These are phyloP conservation scores for Lampropteryx suffumata DNA, from an alignment of 2,888 invertebrate species.

Conservation along the genomic window DNA sequence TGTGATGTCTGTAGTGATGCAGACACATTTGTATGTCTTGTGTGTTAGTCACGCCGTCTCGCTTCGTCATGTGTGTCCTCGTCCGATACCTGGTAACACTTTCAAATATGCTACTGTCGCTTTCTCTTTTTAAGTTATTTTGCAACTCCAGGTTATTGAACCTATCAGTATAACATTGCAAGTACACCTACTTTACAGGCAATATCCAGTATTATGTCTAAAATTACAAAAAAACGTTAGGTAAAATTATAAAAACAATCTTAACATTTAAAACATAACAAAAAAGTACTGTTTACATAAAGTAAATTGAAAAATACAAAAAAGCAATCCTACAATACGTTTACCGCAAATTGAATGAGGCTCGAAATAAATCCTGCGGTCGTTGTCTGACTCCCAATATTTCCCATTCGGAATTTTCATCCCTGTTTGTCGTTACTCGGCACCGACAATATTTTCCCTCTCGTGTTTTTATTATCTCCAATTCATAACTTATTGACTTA, in stretches of 20 bases:
- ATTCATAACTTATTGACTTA: slow-evolving; percentile 36
- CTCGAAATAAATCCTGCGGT: slow-evolving; percentile 77
- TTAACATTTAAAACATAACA: not conserved
- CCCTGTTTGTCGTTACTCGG: slow-evolving; percentile 69
- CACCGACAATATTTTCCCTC: slow-evolving; percentile 52
- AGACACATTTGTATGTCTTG: slow-evolving; percentile 62
- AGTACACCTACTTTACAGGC: not conserved
- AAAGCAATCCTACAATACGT: slow-evolving; percentile 74
- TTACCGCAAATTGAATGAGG: slow-evolving; percentile 79
- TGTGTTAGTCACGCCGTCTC: slow-evolving; percentile 53
- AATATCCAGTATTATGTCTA: not conserved
- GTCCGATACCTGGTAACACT: slow-evolving; percentile 60
- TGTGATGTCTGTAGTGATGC: slow-evolving; percentile 43
- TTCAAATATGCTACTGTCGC: slow-evolving; percentile 60
- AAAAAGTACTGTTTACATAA: slow-evolving; percentile 54
- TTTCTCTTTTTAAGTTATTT: slow-evolving; percentile 59
- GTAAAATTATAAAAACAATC: too few relatives aligned
- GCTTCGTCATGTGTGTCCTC: slow-evolving; percentile 61
- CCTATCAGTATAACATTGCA: not conserved
- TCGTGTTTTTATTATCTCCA: slow-evolving; percentile 42
- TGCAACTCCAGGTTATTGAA: slow-evolving; percentile 20
- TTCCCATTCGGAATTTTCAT: slow-evolving; percentile 65
- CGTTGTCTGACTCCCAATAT: slow-evolving; percentile 73
- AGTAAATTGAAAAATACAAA: slow-evolving; percentile 60
- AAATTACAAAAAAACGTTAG: too few relatives aligned